Percentiles rank a stretch among this genome's conserved stretches.
Evolutionary conservation across 1,140 invertebrate genomes (phyloP).

Genomic region (Drosophila punjabiensis): DNA sequence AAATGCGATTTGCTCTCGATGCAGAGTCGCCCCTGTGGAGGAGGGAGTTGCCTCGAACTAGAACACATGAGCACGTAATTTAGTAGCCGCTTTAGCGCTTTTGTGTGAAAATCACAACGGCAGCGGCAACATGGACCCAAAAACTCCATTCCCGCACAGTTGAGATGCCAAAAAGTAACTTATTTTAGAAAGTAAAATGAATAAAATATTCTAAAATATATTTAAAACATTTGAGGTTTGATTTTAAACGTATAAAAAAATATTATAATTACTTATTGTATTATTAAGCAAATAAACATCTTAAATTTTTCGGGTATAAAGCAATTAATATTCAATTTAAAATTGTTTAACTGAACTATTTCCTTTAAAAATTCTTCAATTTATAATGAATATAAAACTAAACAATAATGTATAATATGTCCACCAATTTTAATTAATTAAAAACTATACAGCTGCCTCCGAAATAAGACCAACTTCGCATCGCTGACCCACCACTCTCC

Average conservation of each 20-base stretch:
- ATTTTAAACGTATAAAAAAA: too few species aligned
- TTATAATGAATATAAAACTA: too few species aligned
- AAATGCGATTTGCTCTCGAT: conserved; percentile 71
- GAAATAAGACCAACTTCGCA: not conserved
- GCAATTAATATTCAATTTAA: too few species aligned
- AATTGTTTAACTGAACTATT: too few species aligned
- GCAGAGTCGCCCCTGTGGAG: conserved; percentile 1
- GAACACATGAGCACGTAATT: conserved; percentile 83
- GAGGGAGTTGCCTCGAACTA: conserved; percentile 59
- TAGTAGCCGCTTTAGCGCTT: conserved; percentile 81
- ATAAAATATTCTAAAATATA: not conserved
- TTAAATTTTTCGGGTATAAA: too few species aligned
- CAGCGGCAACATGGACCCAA: conserved; percentile 35
- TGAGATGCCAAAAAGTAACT: conserved; percentile 4
- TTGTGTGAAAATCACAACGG: conserved; percentile 82
- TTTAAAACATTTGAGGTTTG: not conserved
- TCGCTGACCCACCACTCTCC: conserved; percentile 6
- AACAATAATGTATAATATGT: too few species aligned
- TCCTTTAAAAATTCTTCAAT: too few species aligned
- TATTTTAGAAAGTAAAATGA: not conserved
- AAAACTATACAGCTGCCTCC: not conserved
- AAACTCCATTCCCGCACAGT: conserved; percentile 25
- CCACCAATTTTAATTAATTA: not conserved
- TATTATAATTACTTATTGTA: too few species aligned
- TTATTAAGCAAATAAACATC: too few species aligned